Evolutionary conservation across 2,888 invertebrate genomes (phyloP).

Genomic region (Thysanoteuthis rhombus): DNA sequence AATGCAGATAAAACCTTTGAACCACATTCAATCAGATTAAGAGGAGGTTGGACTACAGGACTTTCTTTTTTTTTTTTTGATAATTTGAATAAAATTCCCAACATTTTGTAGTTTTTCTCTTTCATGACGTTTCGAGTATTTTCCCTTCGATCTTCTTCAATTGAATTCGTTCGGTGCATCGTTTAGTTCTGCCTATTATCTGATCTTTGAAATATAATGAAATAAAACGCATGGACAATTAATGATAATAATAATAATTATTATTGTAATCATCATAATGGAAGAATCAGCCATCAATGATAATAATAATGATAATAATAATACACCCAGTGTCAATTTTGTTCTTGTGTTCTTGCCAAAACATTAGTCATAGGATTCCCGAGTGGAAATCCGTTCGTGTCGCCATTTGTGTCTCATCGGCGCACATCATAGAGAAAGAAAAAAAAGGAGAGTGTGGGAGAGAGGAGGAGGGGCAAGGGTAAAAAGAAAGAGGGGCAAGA

Average conservation of each 20-base stretch:
- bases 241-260: neutral
- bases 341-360: neutral
- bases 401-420: neutral
- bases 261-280: neutral
- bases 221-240: too few species aligned
- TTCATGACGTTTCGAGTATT: too few species aligned
- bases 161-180: too few species aligned
- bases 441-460: neutral
- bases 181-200: too few species aligned
- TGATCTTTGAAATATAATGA: too few species aligned
- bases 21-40: too few species aligned
- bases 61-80: too few species aligned
- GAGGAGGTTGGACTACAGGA: too few species aligned
- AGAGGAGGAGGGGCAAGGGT: neutral
- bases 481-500: rapidly evolving
- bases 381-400: neutral
- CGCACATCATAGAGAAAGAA: neutral
- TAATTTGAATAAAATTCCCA: too few species aligned
- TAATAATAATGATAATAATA: neutral
- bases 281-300: neutral
- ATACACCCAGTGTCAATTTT: neutral
- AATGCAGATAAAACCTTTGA: too few species aligned
- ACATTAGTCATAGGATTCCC: neutral
- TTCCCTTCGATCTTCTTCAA: too few species aligned
- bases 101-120: too few species aligned